Base-by-base conservation (phyloP, 2,113 vertebrate genomes). In the Leptodactylus fuscus region DNA sequence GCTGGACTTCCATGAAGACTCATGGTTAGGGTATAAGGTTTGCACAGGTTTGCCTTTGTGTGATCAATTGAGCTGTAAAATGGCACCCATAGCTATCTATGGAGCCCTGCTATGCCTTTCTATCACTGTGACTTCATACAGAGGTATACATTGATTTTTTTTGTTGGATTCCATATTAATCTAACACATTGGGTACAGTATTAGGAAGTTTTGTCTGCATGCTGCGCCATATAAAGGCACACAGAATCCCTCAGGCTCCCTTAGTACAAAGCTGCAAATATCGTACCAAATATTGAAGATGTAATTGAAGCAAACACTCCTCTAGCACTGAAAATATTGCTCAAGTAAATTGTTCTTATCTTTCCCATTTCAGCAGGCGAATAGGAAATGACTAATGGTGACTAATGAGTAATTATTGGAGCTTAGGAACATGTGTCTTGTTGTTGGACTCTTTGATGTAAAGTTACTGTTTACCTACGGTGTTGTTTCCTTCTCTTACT, bases 341-440 rank as follows among this genome's bases (percentile, higher is more conserved):
- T n/a, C 38, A 32, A 46, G 58, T 7, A 27, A 85, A 77, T 77
- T 77, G 73, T 67, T 67, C 73, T 85, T 85, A 78, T 85, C 82
- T 65, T 24, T 24, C 29, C 24, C 83, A 16, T 53, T 81, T 65
- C 76, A 78, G 71, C 79, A 62, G 34, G 60, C 5, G 60, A 58
- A 46, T 82, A 65, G 83, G 87, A 85, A 65, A 82, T 82, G 83
- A 79, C 51, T 71, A 85, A 82, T 34, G 49, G 70, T 78, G 83
- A 85, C 71, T 73, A 58, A 49, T 73, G 49, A 36, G 51, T 10
- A 41, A 49, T 73, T 44, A 32, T 41, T 65, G 55, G 15, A 36
- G 62, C 27, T 77, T 41, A 44, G 41, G n/a, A 34, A 70, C 41
- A 75, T 22, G 53, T 11, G 71, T 29, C 0, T 85, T 36, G 24